A percentile compares a stretch with the other conserved stretches of the same genome.
These are phyloP conservation scores for Nomada fabriciana DNA, from an alignment of 2,888 invertebrate genomes.

Conservation along the genomic window DNA sequence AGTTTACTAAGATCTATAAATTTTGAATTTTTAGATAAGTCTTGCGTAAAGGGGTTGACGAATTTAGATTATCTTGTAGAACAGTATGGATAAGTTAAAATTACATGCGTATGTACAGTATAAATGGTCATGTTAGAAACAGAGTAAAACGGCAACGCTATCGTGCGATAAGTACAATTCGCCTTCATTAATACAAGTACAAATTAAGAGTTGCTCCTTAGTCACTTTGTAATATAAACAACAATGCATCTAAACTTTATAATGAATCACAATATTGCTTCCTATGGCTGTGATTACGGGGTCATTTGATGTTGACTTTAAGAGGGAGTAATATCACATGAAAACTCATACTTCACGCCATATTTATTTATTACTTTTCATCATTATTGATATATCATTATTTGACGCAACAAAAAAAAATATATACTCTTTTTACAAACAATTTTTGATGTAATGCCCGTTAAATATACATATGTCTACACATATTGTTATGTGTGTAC, in stretches of 20 bases:
- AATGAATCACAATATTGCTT: slow-evolving; percentile 81
- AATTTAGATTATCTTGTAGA: slow-evolving; percentile 64
- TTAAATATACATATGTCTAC: slow-evolving; percentile 5
- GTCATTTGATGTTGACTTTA: slow-evolving; percentile 83
- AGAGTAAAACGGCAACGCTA: slow-evolving; percentile 51
- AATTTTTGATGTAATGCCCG: slow-evolving; percentile 12
- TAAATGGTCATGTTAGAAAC: slow-evolving; percentile 43
- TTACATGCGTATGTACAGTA: slow-evolving; percentile 67
- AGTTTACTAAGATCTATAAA: slow-evolving; percentile 24
- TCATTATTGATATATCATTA: slow-evolving; percentile 57
- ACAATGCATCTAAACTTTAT: slow-evolving; percentile 60
- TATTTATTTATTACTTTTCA: slow-evolving; percentile 73
- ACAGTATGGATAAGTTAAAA: slow-evolving; percentile 68
- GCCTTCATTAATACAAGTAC: slow-evolving; percentile 71
- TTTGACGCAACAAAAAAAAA: slow-evolving; percentile 33
- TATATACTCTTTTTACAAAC: slow-evolving; percentile 20
- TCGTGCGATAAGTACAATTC: slow-evolving; percentile 63
- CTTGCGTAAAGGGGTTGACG: slow-evolving; percentile 27
- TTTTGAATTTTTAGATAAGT: slow-evolving; percentile 33
- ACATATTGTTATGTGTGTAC: not conserved
- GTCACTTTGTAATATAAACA: slow-evolving; percentile 71
- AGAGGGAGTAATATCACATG: slow-evolving; percentile 83
- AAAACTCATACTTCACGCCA: slow-evolving; percentile 82
- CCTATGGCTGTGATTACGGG: slow-evolving; percentile 83
- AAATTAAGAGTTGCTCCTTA: slow-evolving; percentile 69